phyloP scores from a whole-genome alignment of 2,888 invertebrate genomes.

The Portevinia maculata region DNA sequence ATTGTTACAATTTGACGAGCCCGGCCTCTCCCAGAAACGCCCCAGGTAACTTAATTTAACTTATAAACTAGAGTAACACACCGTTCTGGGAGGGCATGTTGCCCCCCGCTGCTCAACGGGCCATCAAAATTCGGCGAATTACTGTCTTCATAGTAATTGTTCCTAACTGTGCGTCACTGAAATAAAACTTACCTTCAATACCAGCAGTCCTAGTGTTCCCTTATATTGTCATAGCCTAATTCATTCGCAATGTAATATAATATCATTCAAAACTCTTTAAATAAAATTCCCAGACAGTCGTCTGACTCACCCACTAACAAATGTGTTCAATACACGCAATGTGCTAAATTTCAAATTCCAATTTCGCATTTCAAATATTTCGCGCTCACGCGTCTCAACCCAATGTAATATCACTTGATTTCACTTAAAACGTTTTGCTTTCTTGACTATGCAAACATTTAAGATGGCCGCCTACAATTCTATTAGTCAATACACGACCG shows the following conservation, averaged over 20 bases:
- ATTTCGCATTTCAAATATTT: slow-evolving; percentile 56
- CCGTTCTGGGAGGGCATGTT: too few relatives aligned
- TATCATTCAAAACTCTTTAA: slow-evolving; percentile 18
- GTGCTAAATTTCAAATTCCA: slow-evolving; percentile 47
- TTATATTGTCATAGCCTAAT: slow-evolving; percentile 6
- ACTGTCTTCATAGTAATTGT: too few relatives aligned
- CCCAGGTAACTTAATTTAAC: too few relatives aligned
- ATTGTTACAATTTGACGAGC: too few relatives aligned
- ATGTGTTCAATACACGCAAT: slow-evolving; percentile 60
- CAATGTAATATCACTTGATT: slow-evolving; percentile 52
- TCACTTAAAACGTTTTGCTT: slow-evolving; percentile 41
- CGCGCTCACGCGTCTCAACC: slow-evolving; percentile 41
- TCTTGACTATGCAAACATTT: slow-evolving; percentile 21
- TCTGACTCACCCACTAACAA: not conserved
- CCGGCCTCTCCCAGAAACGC: too few relatives aligned
- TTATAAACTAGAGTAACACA: too few relatives aligned
- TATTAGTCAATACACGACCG: not conserved
- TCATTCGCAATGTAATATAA: slow-evolving; percentile 18
- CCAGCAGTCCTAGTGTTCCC: too few relatives aligned
- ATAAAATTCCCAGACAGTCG: slow-evolving; percentile 40
- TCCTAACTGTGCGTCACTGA: too few relatives aligned
- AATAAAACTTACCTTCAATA: too few relatives aligned
- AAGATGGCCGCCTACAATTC: slow-evolving; percentile 20
- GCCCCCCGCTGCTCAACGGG: too few relatives aligned
- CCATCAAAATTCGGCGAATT: too few relatives aligned